Evolutionary conservation across 2,888 invertebrate species (phyloP), one percentile per base, ranked within the genome.

Genomic region (Aquatica leii): DNA sequence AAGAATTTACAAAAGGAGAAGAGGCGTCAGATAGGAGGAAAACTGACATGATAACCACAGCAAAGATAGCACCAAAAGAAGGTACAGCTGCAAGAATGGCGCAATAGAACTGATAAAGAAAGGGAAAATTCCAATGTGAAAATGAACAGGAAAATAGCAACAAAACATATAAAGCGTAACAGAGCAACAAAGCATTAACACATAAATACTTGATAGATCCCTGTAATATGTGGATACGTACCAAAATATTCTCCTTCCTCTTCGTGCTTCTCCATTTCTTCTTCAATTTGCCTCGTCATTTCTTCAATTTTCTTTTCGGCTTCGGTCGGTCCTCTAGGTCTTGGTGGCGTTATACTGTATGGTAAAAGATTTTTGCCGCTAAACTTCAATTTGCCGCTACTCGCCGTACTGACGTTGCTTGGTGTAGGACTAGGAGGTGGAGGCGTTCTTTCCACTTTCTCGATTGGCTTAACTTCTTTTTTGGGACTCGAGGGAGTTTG

Each of bases 241-340:
- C 97, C 97, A 85, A 97, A 97, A 82, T 96, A 97, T 84, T 97
- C 97, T 72, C 96, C 97, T 80, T 95, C 94, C 74, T 95, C 95
- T 82, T 95, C 95, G 76, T 94, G 93, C 74, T 94, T 92, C 80
- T 97, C 97, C 90, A 98, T 94, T 84, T 97, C 95, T 79, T 95
- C 95, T 80, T 97, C 97, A 68, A 97, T 86, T 78, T 95, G 94
- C 55, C 94, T 86, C 11, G 96, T 96, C 67, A 97, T 86, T 77
- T 95, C 95, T 80, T 96, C 96, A 75, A 97, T 92, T 83, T 97
- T 97, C 59, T 92, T 88, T 81, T 97, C 94, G 24, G 96, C 96
- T 80, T 96, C 96, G 58, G 95, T 94, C 15, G 94, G 95, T 1
- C 95, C 96, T 73, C 91, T 88, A 20, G 93, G 93, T 65, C 93